Base-by-base conservation (phyloP, 2,888 invertebrate genomes). In the Drosophila neotestacea region DNA sequence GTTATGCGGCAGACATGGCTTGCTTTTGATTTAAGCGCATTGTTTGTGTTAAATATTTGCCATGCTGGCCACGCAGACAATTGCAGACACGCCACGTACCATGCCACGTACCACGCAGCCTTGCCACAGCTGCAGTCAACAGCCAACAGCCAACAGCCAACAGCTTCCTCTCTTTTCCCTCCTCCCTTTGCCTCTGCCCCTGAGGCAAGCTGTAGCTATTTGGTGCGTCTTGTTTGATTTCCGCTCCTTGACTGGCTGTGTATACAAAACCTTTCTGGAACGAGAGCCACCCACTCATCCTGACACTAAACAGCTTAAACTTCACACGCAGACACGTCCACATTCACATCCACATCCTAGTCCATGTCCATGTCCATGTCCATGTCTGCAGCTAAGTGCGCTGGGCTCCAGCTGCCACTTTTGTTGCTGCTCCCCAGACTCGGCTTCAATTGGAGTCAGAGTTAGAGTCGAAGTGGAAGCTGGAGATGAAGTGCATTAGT, bases 41-140 rank as follows among this genome's bases (percentile, higher is more conserved):
- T 88, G 85, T 88, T 88, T 88, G 81, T 61, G 74, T 77, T 84
- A 86, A 85, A 86, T 86, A 81, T 86, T 88, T 85, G 88, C 77
- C 77, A 86, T 86, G 89, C 89, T 73, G 89, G 85, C 82, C 86
- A 86, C 86, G 86, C 85, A 87, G 85, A 80, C 73, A 71, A 77
- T 65, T 76, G 82, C 80, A 82, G 82, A 74, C 80, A 65, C 62
- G 84, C 75, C 84, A 85, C 75, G 79, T 73, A 70, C 64, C 50
- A 71, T 51, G 62, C 64, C 50, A 71, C 55, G 62, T 34, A 42
- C 65, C 52, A 81, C 77, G 73, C 51, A 47, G 32, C 38, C 30
- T 36, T 55, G 48, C 75, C 81, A 75, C 85, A 88, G 85, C 85
- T 88, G 88, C 88, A 86, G 59, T 55, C 63, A 70, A 74, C 69